These are phyloP conservation scores for Mya arenaria DNA, from an alignment of 1,140 invertebrate genomes.

Conservation along the genomic window DNA sequence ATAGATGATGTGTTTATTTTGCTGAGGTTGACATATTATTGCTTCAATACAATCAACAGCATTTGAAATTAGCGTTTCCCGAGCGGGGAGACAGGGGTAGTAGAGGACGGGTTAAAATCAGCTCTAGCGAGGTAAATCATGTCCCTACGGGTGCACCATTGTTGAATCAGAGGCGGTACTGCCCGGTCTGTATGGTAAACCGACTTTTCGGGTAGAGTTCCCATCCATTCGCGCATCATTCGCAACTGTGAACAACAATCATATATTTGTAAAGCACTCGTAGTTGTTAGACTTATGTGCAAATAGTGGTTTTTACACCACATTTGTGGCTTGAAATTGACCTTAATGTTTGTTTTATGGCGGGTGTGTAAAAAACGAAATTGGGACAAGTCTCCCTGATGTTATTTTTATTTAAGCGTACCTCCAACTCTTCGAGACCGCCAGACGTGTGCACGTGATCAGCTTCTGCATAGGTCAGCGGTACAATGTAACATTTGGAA, in stretches of 20 bases:
- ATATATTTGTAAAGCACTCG: neutral
- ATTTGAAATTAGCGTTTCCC: no score
- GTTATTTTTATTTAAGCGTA: neutral
- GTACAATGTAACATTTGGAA: slow-evolving; percentile 15
- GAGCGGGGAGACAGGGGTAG: no score
- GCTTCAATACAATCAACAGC: no score
- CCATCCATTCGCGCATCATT: slow-evolving; percentile 22
- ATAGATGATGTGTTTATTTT: no score
- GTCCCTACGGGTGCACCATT: neutral
- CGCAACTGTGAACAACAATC: neutral
- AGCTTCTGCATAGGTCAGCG: neutral
- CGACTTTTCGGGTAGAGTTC: neutral
- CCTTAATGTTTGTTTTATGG: no score
- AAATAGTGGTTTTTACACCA: neutral
- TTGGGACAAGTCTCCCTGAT: neutral
- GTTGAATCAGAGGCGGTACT: neutral
- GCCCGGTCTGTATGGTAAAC: neutral
- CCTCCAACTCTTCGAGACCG: slow-evolving; percentile 38
- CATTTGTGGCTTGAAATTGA: no score
- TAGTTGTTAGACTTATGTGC: neutral
- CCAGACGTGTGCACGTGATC: slow-evolving; percentile 23
- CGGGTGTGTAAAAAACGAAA: no score
- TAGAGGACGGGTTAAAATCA: no score
- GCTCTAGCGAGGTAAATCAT: neutral
- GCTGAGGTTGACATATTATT: no score